Conservation (phyloP, 2,888 invertebrate genomes). For the Papilio demoleus region DNA sequence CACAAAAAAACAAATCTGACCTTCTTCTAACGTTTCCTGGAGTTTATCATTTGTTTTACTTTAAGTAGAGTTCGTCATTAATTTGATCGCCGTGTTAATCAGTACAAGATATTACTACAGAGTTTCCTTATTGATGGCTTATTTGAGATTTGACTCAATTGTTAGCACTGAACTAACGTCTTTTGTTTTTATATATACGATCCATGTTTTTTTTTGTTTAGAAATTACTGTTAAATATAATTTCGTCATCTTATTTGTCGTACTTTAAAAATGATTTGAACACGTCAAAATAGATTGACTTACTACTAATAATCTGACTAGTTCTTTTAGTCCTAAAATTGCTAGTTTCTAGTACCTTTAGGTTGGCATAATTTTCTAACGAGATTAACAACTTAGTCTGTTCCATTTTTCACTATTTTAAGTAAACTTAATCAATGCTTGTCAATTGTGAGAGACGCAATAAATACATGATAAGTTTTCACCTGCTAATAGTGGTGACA, state of each 20-base stretch:
- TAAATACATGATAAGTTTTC: slow-evolving; percentile 57
- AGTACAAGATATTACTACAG: neutral
- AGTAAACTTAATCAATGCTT: neutral
- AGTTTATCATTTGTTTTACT: slow-evolving; percentile 33
- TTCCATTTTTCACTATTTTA: neutral
- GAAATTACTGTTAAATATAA: neutral
- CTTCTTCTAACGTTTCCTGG: slow-evolving; percentile 42
- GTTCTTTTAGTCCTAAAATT: too few relatives aligned
- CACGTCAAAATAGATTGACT: too few relatives aligned
- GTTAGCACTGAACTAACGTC: neutral
- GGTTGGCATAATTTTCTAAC: too few relatives aligned
- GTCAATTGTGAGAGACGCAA: neutral
- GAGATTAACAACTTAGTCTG: too few relatives aligned
- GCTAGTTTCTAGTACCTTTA: too few relatives aligned
- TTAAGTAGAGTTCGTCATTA: slow-evolving; percentile 22
- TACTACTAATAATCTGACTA: too few relatives aligned
- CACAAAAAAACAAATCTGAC: slow-evolving; percentile 38
- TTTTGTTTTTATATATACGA: neutral
- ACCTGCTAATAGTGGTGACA: slow-evolving; percentile 64
- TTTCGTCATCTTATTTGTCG: neutral
- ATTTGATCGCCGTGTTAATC: neutral
- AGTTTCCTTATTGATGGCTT: neutral
- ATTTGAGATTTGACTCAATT: neutral
- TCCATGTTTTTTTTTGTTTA: neutral
- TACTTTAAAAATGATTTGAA: too few relatives aligned